Base-by-base conservation (phyloP, 1,140 invertebrate genomes). In the Eurosta solidaginis region DNA sequence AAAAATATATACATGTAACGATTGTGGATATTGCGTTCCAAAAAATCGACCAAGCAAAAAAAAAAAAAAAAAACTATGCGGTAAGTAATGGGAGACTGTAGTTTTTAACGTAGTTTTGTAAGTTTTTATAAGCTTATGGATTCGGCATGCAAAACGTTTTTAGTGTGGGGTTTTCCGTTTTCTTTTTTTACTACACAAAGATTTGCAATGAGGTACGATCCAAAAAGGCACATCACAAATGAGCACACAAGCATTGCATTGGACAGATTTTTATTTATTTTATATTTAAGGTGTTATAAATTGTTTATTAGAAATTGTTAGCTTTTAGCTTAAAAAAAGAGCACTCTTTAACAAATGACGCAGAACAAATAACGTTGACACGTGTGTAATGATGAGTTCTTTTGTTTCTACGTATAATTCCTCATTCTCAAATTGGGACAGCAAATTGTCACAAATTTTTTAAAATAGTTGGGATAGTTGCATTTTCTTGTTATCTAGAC, bases 161-260 rank as follows among this genome's bases (percentile, higher is more conserved):
- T 20, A 40, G 12, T n/a, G 20, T 1, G 22, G 7, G 36, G 59
- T 20, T 68, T 14, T 42, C 40, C 20, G 9, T 40, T 33, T 75
- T 75, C 22, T 47, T 75, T 10, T n/a, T 10, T 47, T 47, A n/a
- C n/a, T 68, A 68, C 33, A 68, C 29, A 52, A 76, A 27, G 40
- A 76, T 25, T 14, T 80, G 83, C 83, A 85, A 81, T 86, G 79
- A 87, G 86, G 86, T 87, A 87, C 86, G 86, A 87, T 87, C 86
- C 86, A 86, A 83, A 86, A 87, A 82, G 85, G 83, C 81, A 80
- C 44, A 47, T 40, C 40, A 74, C 73, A 47, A 47, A 74, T 74
- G 73, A 47, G 6, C 73, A 47, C 7, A 45, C 44, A 20, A 68
- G 33, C 22, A 68, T 9, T 68, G 40, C 17, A 40, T 33, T 68